Percentiles rank a stretch among this genome's conserved stretches.
phyloP scores from a whole-genome alignment of 2,797 vertebrate species.

The Masticophis lateralis region DNA sequence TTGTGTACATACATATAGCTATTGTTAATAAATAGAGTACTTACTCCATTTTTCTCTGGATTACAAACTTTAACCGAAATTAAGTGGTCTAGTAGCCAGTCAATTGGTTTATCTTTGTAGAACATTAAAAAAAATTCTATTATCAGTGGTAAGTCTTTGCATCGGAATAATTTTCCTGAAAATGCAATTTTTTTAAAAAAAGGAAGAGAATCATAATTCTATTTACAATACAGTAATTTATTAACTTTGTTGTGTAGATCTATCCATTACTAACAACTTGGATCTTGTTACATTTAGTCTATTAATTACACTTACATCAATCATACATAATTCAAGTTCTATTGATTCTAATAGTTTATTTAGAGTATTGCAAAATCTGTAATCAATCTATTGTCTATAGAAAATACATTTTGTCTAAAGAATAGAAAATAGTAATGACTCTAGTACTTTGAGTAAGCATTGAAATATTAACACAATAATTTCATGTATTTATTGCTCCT shows the following conservation, averaged over 20 bases:
- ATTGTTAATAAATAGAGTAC: slow-evolving; percentile 57
- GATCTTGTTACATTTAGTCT: not conserved
- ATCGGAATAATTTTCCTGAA: slow-evolving; percentile 81
- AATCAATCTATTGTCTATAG: not conserved
- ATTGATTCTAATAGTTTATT: not conserved
- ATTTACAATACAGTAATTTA: not conserved
- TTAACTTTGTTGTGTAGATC: slow-evolving; percentile 9
- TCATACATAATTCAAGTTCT: not conserved
- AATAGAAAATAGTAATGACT: not conserved
- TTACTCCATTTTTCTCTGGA: slow-evolving; percentile 79
- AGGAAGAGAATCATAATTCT: slow-evolving; percentile 27
- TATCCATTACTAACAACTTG: not conserved
- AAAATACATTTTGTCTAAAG: not conserved
- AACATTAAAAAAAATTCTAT: slow-evolving; percentile 90
- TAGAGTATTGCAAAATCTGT: not conserved
- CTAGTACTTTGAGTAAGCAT: not conserved
- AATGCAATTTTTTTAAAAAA: slow-evolving; percentile 41
- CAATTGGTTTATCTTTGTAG: slow-evolving; percentile 87
- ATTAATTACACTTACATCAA: not conserved
- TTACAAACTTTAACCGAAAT: slow-evolving; percentile 85
- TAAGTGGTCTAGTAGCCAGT: slow-evolving; percentile 86
- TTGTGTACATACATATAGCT: not conserved
- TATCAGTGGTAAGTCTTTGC: slow-evolving; percentile 76
- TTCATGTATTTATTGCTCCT: not conserved
- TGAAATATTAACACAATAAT: not conserved